Base-by-base conservation (phyloP, 2,113 vertebrate species). In the Chaetodon auriga region DNA sequence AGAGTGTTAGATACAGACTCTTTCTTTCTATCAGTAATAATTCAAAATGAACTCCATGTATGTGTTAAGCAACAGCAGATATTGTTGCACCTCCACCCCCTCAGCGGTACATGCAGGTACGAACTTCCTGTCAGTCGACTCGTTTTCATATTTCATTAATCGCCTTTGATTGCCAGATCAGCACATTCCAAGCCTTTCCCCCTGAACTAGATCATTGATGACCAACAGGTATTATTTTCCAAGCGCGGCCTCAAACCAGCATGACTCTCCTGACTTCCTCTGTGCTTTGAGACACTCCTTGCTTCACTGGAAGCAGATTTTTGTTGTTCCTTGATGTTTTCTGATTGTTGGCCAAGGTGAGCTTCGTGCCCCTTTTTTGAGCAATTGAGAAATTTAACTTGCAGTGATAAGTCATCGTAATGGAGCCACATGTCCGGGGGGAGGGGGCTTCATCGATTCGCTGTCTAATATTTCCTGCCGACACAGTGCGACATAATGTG, bases 401-500 rank as follows among this genome's bases (percentile, higher is more conserved):
- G 9, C 61, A 46, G 66, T 53, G 23, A 78, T 18, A 15, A 21
- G 0, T 82, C 41, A 46, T 49, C 19, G 12, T 60, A 64, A 83
- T 23, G 46, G 53, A 83, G 74, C 68, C 45, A 0, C 68, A 49
- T 49, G 48, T 75, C 48, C 1, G 43, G n/a, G n/a, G n/a, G n/a
- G n/a, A n/a, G n/a, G 57, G 19, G 53, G n/a, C 5, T 1, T 25
- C 38, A 84, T 74, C 8, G 4, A 72, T 74, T 83, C 64, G 46
- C 19, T 72, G 55, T 75, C 82, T 1, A 55, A 62, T 64, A 25
- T 45, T 68, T 83, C 78, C 35, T 49, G 49, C 71, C 73, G 79
- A 55, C 25, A 23, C 62, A 76, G 55, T 38, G 30, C 36, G 63
- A 69, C 55, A 69, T 53, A 74, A 78, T 60, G 68, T 85, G 82